A percentile compares a stretch with the other conserved stretches of the same genome.
Conservation (phyloP, 2,797 vertebrate genomes). For the Sparus aurata region DNA sequence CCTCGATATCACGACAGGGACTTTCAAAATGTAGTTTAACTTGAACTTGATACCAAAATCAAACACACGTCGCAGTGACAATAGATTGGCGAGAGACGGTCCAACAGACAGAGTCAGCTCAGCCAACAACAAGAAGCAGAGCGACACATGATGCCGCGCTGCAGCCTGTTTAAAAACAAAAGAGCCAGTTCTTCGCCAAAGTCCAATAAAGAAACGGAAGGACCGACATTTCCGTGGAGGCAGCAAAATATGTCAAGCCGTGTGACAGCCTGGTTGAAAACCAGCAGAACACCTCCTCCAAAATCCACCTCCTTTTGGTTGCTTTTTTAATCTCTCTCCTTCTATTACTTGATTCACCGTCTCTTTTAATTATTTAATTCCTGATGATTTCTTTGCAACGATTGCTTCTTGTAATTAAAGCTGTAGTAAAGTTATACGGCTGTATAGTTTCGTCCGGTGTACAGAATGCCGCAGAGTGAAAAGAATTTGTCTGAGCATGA, state of each 20-base stretch:
- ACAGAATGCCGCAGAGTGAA: background rate
- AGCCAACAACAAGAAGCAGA: constrained; percentile 10
- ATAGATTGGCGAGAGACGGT: background rate
- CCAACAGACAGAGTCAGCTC: background rate
- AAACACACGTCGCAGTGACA: background rate
- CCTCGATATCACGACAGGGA: background rate
- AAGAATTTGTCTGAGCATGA: background rate
- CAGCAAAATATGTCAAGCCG: background rate
- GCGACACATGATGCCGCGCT: background rate
- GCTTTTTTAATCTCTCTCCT: background rate
- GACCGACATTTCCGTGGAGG: constrained; percentile 8
- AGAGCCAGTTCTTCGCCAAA: background rate
- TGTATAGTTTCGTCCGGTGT: background rate
- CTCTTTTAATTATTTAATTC: background rate
- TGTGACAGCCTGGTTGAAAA: constrained; percentile 7
- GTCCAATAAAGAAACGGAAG: background rate
- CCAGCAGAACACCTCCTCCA: background rate
- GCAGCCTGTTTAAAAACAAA: background rate
- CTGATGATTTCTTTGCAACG: background rate
- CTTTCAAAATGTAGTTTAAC: background rate
- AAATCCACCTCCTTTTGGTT: background rate
- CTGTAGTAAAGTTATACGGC: background rate
- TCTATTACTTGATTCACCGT: background rate
- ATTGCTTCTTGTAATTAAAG: background rate
- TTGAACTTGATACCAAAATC: background rate